phyloP scores from a whole-genome alignment of 2,888 invertebrate genomes.

The Trilocha varians region DNA sequence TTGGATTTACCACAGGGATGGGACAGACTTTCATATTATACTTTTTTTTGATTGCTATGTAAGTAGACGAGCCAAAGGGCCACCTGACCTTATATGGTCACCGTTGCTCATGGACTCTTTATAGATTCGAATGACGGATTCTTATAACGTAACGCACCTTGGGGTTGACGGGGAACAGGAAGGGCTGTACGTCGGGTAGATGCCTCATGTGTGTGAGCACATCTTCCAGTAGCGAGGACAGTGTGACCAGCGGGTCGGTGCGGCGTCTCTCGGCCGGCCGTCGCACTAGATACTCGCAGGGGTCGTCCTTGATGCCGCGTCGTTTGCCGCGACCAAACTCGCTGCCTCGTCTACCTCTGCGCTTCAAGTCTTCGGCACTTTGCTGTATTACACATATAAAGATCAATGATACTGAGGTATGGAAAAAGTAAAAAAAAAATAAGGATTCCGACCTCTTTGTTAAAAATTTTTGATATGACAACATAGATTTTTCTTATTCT shows the following conservation, averaged over 20 bases:
- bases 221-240: slow-evolving; percentile 91
- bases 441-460: no score
- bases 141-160: slow-evolving; percentile 71
- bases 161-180: slow-evolving; percentile 94
- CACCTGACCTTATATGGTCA: no score
- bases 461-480: no score
- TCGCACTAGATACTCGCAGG: slow-evolving; percentile 88
- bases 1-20: no score
- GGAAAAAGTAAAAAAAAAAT: no score
- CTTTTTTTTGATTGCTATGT: no score
- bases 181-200: slow-evolving; percentile 92
- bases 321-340: slow-evolving; percentile 36
- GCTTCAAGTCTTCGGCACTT: slow-evolving; percentile 89
- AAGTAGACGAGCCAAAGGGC: no score
- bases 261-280: slow-evolving; percentile 91
- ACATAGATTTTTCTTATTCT: no score
- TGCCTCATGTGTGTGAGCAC: slow-evolving; percentile 94
- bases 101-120: no score
- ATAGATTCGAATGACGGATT: neutral
- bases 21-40: no score
- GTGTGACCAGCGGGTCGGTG: slow-evolving; percentile 96
- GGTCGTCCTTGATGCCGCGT: slow-evolving; percentile 47
- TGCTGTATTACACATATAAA: no score
- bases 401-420: no score
- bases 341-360: slow-evolving; percentile 83